These are phyloP conservation scores for Harlomillsia oculata DNA, from an alignment of 1,140 invertebrate species.

Conservation along the genomic window DNA sequence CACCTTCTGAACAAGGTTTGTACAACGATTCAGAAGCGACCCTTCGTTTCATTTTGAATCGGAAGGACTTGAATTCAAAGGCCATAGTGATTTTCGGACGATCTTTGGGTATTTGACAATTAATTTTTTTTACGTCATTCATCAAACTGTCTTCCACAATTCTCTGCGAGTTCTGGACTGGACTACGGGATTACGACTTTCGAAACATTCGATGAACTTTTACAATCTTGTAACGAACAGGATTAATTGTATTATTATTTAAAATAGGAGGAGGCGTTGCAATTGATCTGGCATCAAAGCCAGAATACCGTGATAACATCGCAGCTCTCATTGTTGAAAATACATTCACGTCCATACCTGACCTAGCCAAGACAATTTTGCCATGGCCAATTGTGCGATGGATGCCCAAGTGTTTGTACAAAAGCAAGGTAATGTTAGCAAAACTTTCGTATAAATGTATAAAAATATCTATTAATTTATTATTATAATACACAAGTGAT, in stretches of 20 bases:
- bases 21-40: conserved; percentile 77
- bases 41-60: conserved; percentile 67
- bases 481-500: neutral
- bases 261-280: conserved; percentile 68
- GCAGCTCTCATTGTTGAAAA: conserved; percentile 84
- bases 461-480: conserved; percentile 43
- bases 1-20: conserved; percentile 72
- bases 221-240: neutral
- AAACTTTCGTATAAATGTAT: conserved; percentile 42
- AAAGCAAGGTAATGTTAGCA: conserved; percentile 15
- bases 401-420: no score
- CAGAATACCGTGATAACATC: conserved; percentile 61
- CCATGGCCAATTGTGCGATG: no score
- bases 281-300: conserved; percentile 65
- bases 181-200: no score
- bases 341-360: conserved; percentile 87
- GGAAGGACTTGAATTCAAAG: conserved; percentile 68
- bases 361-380: conserved; percentile 58
- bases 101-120: conserved; percentile 56
- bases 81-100: conserved; percentile 87
- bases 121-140: no score
- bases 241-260: neutral
- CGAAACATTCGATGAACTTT: no score
- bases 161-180: no score
- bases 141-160: no score